phyloP scores from a whole-genome alignment of 2,888 invertebrate species.

The Lymantria monacha region DNA sequence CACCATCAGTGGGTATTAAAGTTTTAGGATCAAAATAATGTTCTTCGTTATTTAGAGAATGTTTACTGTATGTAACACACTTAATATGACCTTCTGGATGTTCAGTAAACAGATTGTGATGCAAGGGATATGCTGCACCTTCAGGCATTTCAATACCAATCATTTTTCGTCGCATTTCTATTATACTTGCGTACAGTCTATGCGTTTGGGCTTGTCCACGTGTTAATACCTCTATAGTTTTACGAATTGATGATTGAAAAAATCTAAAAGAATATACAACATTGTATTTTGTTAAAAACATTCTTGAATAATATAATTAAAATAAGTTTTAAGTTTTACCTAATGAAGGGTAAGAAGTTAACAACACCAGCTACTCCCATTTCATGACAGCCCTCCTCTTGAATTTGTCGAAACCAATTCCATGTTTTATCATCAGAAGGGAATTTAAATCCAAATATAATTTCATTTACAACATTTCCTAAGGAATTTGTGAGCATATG shows the following conservation, averaged over 20 bases:
- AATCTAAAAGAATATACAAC: slow-evolving; percentile 66
- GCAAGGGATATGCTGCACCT: slow-evolving; percentile 53
- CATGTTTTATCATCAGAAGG: slow-evolving; percentile 87
- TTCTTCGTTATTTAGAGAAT: slow-evolving; percentile 49
- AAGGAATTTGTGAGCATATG: slow-evolving; percentile 85
- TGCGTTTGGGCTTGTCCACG: slow-evolving; percentile 89
- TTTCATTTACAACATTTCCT: slow-evolving; percentile 88
- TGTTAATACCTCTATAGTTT: slow-evolving; percentile 84
- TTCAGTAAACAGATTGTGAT: slow-evolving; percentile 54
- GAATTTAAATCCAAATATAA: slow-evolving; percentile 90
- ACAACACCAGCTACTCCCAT: slow-evolving; percentile 92
- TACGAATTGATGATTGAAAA: slow-evolving; percentile 82
- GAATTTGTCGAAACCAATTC: slow-evolving; percentile 88
- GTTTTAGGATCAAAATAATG: slow-evolving; percentile 70
- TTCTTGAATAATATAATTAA: not conserved
- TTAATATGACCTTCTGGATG: slow-evolving; percentile 67
- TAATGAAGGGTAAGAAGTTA: slow-evolving; percentile 92
- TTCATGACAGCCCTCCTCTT: slow-evolving; percentile 91
- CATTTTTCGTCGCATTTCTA: slow-evolving; percentile 78
- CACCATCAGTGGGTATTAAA: slow-evolving; percentile 63
- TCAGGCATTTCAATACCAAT: slow-evolving; percentile 49
- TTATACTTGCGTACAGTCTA: slow-evolving; percentile 85
- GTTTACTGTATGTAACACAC: slow-evolving; percentile 70
- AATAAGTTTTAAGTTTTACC: slow-evolving; percentile 66
- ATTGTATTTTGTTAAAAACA: not conserved